Base-by-base conservation (phyloP, 2,797 vertebrate genomes). In the Hemitrygon akajei region DNA sequence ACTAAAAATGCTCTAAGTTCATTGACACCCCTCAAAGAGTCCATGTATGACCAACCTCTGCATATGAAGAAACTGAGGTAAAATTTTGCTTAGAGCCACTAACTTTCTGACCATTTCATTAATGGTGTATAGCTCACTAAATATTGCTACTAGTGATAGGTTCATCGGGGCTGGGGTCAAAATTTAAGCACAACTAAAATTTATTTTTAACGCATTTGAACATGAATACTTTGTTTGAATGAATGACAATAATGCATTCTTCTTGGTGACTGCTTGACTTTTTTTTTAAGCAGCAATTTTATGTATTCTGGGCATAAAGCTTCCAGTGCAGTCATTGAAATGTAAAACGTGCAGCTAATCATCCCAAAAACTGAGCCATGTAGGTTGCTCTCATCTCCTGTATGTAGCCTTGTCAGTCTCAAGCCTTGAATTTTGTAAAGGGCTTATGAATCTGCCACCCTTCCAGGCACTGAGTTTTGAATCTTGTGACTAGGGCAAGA, bases 31-130 rank as follows among this genome's bases (percentile, higher is more conserved):
- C 30, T 93, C 47, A 93, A 93, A 37, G 69, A 93, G 47, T 58
- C 91, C 25, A 75, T 93, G 91, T 76, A 63, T 95, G 94, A 79
- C 95, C 94, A 63, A 95, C 71, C 0, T 92, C 93, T 25, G 94
- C 94, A 58, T 95, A 86, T 73, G 63, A 97, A 97, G 27, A 97
- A 97, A 40, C 96, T 98, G 94, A 98, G 98, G 98, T 98, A 95
- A 96, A 56, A 10, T 37, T 34, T 93, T 63, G 47, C 66, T 56
- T 47, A 47, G 4, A 47, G 47, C 47, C 47, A 47, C 10, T 76
- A 69, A 16, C 63, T 69, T 37, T 89, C n/a, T 37, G n/a, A 25
- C 22, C 18, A 75, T 0, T 75, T 75, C 7, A 25, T 75, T 25
- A 25, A 75, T 75, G 71, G 18, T 73, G 18, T 80, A 80, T 2